These are phyloP conservation scores for Noctilio leporinus DNA, from an alignment of 2,113 vertebrate genomes.

Conservation along the genomic window DNA sequence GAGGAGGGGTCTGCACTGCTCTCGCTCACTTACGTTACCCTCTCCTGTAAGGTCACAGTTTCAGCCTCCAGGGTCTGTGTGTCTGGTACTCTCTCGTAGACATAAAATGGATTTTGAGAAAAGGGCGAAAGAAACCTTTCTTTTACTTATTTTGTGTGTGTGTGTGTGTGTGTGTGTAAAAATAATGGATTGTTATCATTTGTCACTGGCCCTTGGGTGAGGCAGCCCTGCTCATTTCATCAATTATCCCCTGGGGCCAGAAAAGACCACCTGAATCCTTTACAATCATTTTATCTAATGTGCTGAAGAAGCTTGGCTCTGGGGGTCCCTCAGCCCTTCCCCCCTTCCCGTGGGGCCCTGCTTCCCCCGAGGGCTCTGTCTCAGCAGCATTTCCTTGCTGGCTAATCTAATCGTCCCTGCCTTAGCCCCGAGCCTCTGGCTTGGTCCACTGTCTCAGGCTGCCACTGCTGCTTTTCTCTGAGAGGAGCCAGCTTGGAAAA, in stretches of 20 bases:
- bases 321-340: background rate
- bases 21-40: background rate
- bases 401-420: background rate
- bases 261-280: background rate
- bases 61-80: slow-evolving; percentile 30
- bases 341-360: background rate
- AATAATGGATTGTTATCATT: slow-evolving; percentile 57
- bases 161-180: too few relatives aligned
- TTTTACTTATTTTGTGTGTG: too few relatives aligned
- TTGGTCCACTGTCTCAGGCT: background rate
- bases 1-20: background rate
- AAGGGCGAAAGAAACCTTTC: background rate
- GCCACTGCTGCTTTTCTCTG: background rate
- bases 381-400: background rate
- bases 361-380: background rate
- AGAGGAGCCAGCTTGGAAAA: slow-evolving; percentile 1
- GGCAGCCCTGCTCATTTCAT: slow-evolving; percentile 1
- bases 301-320: background rate
- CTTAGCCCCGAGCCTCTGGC: background rate
- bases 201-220: slow-evolving; percentile 40
- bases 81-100: background rate
- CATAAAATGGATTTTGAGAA: slow-evolving; percentile 46
- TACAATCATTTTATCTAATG: background rate
- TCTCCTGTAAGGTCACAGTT: background rate
- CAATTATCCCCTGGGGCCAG: slow-evolving; percentile 22